Evolutionary conservation across 2,888 invertebrate species (phyloP), one percentile per base, ranked within the genome.

Genomic region (Drosophila histrio): DNA sequence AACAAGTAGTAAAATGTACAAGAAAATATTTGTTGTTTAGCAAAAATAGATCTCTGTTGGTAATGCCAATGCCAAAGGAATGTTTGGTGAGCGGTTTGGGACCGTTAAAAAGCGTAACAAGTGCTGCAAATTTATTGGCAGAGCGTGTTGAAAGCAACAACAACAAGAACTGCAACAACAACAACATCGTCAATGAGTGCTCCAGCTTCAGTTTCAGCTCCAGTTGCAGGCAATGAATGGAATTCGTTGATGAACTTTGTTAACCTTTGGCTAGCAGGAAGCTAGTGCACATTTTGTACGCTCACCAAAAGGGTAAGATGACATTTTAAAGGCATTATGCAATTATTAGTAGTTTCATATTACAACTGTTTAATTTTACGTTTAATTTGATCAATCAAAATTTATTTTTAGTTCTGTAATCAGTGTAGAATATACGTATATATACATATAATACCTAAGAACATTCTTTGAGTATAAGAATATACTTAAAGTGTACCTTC

Each of bases 31-130:
- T 83, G 87, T 86, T 82, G 87, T 84, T 84, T 57, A 65, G 79
- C 71, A 77, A 79, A 84, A 86, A 74, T 74, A 75, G 73, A 75
- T 74, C 76, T 74, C 58, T 61, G 57, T 32, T 65, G 68, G 77
- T 77, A 78, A 74, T 68, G 70, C 65, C 74, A 79, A 79, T 77
- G 84, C 86, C 86, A 69, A 64, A 69, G 62, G 68, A 68, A 72
- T 61, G 77, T 72, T 79, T 57, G 66, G 77, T 73, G 69, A 84
- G 58, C 66, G 78, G 77, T 28, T 39, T 41, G 39, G 44, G 71
- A 82, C 87, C 84, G 87, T 87, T 84, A 79, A 84, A 84, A 82
- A 84, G 79, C 72, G 85, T 76, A 84, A 84, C 87, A 83, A 83
- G 82, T 82, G 82, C 87, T 82, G 82, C 64, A 79, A 84, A 84